Conservation (phyloP, 2,113 vertebrate genomes). For the Tamias sibiricus region DNA sequence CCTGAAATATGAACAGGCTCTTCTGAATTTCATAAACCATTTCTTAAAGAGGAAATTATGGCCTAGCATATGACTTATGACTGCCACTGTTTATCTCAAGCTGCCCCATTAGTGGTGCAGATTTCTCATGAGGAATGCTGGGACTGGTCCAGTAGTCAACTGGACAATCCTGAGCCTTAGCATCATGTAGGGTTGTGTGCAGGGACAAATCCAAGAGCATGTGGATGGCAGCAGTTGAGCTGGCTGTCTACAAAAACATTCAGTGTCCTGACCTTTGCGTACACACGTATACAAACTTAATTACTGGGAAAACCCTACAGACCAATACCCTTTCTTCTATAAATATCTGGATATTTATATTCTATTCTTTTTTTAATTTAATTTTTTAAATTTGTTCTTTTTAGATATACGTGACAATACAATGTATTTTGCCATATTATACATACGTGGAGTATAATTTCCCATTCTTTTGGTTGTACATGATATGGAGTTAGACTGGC, state of each 20-base stretch:
- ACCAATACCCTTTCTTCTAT: background rate
- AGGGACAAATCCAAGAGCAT: background rate
- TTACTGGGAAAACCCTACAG: background rate
- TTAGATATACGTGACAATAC: no score
- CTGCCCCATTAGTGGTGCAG: no score
- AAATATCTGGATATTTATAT: background rate
- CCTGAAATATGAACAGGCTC: background rate
- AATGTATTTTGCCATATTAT: no score
- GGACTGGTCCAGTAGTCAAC: background rate
- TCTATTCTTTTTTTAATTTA: background rate
- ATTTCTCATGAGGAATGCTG: background rate
- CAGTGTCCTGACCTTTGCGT: background rate
- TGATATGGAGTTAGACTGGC: no score
- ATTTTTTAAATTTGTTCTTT: no score
- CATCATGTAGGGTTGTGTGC: fast-evolving
- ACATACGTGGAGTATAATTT: no score
- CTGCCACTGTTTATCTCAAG: background rate
- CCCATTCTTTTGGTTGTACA: no score
- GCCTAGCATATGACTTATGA: background rate
- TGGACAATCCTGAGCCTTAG: fast-evolving
- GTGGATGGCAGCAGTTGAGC: background rate
- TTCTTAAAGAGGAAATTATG: background rate
- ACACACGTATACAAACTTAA: background rate
- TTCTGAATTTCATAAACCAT: background rate
- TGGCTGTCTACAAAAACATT: background rate